These are phyloP conservation scores for Opisthograptis luteolata DNA, from an alignment of 2,888 invertebrate species.

Conservation along the genomic window DNA sequence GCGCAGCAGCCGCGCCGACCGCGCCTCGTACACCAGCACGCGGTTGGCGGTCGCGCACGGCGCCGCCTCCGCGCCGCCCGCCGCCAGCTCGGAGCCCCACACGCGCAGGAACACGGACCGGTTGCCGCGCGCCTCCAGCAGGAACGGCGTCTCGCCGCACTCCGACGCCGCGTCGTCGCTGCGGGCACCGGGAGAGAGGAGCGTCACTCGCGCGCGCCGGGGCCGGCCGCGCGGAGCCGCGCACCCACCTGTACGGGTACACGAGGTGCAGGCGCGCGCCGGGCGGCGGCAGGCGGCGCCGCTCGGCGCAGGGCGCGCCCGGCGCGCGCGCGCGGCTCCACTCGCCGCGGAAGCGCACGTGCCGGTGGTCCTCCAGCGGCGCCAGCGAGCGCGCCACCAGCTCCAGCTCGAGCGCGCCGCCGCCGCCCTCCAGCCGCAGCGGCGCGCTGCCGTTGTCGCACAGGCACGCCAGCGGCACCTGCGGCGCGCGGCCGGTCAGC, in stretches of 20 bases:
- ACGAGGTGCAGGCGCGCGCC: constrained; percentile 63
- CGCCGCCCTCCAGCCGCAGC: constrained; percentile 53
- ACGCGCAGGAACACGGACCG: constrained; percentile 92
- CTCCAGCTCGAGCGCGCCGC: constrained; percentile 88
- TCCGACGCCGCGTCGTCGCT: constrained; percentile 69
- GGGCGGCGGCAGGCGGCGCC: constrained; percentile 56
- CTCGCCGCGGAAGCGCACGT: constrained; percentile 90
- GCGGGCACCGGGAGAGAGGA: too few species aligned
- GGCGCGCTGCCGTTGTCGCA: constrained; percentile 88
- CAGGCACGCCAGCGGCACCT: constrained; percentile 89
- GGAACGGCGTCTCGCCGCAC: constrained; percentile 91
- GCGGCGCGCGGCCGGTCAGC: not conserved
- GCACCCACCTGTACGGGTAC: constrained; percentile 61
- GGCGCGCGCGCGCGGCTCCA: constrained; percentile 56
- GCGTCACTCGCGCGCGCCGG: too few species aligned
- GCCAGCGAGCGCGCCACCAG: constrained; percentile 90
- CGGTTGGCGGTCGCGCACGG: constrained; percentile 91
- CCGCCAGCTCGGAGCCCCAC: constrained; percentile 91
- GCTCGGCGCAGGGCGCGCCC: constrained; percentile 48
- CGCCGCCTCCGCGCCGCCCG: constrained; percentile 86
- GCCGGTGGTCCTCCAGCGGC: constrained; percentile 92
- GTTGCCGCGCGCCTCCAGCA: constrained; percentile 91
- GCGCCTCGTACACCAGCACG: constrained; percentile 91
- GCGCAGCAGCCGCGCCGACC: too few species aligned
- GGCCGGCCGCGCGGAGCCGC: too few species aligned